phyloP scores from a whole-genome alignment of 2,113 vertebrate species.

The Corythornis madagascariensis region DNA sequence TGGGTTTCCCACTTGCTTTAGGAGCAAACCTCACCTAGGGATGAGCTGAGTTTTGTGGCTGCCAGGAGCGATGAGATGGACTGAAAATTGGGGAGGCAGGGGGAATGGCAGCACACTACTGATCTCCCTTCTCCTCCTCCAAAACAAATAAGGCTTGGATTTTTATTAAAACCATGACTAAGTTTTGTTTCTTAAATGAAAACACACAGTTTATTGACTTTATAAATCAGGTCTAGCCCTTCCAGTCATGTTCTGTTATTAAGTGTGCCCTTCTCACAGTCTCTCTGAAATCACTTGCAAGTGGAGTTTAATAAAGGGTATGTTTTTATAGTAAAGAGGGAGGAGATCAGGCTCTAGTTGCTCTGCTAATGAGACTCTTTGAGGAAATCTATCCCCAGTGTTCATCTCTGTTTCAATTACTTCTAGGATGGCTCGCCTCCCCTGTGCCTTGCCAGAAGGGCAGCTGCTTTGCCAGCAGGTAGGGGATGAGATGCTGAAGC shows the following conservation, averaged over 20 bases:
- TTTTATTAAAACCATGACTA: conserved; percentile 50
- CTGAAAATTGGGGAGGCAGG: background rate
- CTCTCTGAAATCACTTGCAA: conserved; percentile 23
- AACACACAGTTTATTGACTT: conserved; percentile 41
- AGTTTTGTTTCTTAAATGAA: conserved; percentile 43
- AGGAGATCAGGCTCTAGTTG: background rate
- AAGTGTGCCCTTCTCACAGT: conserved; percentile 1
- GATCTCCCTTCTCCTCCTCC: background rate
- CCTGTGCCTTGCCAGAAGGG: background rate
- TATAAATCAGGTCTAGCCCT: conserved; percentile 23
- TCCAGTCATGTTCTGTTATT: conserved; percentile 45
- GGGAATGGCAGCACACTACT: background rate
- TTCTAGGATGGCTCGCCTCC: background rate
- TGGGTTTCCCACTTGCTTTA: background rate
- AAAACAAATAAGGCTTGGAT: conserved; percentile 42
- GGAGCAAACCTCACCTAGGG: background rate
- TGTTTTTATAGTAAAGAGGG: conserved; percentile 47
- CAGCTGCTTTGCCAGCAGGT: background rate
- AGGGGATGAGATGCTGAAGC: background rate
- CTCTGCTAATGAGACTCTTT: background rate
- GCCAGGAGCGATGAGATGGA: background rate
- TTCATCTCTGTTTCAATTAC: background rate
- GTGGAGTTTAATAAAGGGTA: conserved; percentile 41
- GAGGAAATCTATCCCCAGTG: background rate
- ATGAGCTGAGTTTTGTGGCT: conserved; percentile 9